Evolutionary conservation across 2,888 invertebrate species (phyloP), one percentile per base, ranked within the genome.

Genomic region (Polydrusus tereticollis): DNA sequence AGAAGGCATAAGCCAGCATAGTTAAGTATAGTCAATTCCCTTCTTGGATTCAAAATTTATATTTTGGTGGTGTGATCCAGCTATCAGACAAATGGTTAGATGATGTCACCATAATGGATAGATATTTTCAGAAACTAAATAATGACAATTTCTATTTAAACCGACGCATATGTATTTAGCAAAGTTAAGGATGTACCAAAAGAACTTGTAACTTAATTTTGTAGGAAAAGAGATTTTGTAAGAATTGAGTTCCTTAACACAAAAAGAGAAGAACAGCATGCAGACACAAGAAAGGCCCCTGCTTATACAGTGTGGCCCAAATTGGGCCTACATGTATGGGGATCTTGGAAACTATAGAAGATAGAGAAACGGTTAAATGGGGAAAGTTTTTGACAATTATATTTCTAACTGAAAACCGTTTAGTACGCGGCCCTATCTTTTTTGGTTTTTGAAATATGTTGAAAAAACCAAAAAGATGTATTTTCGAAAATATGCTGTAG

Each of bases 121-220:
- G 16, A 50, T 20, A 50, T 50, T 58, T 58, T 26, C 14, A 12
- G 7, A 29, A 58, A 58, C 2, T 58, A 29, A 23, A 21, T 58
- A 21, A 58, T 12, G 29, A 58, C 18, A 58, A 58, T 12, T 58
- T 58, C 26, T 26, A 3, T 58, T 12, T n/a, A 58, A 26, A 58
- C 58, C 6, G n/a, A 23, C 3, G 14, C 23, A 21, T 58, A 58
- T 58, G n/a, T 29, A 58, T 23, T 36, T n/a, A 20, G n/a, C 18
- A 26, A 58, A 29, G n/a, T 3, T 12, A 58, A 26, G 18, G 33
- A 26, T 12, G 23, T 58, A 2, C 58, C n/a, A 29, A 58, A 29
- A 29, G n/a, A 58, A n/a, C 26, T 26, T 12, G 23, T 58, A 33
- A 21, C n/a, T 12, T 21, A 23, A 58, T 58, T 58, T 58, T 58